Conservation (phyloP, 2,797 vertebrate genomes). For the Phylloscopus collybita region DNA sequence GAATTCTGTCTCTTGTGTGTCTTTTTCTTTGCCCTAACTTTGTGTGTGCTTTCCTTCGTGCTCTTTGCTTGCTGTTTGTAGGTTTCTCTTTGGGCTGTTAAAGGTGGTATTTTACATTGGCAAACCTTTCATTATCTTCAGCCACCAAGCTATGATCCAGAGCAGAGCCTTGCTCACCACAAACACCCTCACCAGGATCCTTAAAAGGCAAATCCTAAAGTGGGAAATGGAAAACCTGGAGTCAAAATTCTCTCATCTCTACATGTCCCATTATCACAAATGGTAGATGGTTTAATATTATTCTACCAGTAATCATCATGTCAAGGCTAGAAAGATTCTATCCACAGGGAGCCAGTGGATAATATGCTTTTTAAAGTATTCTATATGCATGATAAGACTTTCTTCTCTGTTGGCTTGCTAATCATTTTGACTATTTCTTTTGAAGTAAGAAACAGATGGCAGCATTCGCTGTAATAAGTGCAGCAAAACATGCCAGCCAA, state of each 20-base stretch:
- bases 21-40: neutral
- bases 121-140: neutral
- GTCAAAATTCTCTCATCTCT: neutral
- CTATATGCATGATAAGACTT: conserved; percentile 3
- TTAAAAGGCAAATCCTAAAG: neutral
- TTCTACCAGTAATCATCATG: conserved; percentile 11
- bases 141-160: neutral
- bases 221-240: neutral
- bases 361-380: neutral
- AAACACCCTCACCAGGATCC: neutral
- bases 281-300: neutral
- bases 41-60: neutral
- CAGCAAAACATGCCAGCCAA: conserved; percentile 56
- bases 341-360: conserved; percentile 8
- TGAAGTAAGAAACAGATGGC: conserved; percentile 68
- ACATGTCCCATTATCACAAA: neutral
- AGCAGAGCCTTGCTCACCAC: neutral
- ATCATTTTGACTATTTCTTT: conserved; percentile 47
- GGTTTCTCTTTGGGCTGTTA: neutral
- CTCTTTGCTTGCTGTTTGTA: neutral
- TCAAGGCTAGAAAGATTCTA: conserved; percentile 12
- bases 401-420: conserved; percentile 36
- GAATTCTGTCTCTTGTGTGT: neutral
- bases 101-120: neutral
- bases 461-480: conserved; percentile 50